Percentiles rank a stretch among this genome's conserved stretches.
Evolutionary conservation across 2,888 invertebrate species (phyloP).

Genomic region (Tortrix viridana): DNA sequence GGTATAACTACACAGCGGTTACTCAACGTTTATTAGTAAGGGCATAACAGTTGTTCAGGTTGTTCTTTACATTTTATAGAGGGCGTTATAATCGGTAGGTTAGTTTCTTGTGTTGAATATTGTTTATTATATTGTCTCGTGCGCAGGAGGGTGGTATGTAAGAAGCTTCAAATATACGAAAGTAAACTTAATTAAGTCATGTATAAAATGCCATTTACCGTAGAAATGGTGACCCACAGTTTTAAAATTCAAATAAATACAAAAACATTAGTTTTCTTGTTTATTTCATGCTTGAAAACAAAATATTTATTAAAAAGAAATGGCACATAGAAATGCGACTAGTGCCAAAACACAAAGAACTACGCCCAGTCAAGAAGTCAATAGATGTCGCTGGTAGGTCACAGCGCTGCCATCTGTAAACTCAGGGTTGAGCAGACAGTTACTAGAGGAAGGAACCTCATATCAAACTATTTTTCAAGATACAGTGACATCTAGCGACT

Average conservation of each 20-base stretch:
- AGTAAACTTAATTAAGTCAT: slow-evolving; percentile 30
- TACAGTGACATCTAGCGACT: slow-evolving; percentile 8
- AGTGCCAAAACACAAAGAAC: slow-evolving; percentile 44
- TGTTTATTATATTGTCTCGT: background rate
- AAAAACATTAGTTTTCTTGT: slow-evolving; percentile 4
- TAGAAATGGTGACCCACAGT: slow-evolving; percentile 23
- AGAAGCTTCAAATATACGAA: slow-evolving; percentile 13
- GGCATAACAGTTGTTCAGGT: too few relatives aligned
- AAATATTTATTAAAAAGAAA: slow-evolving; percentile 38
- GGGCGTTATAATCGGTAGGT: slow-evolving; percentile 1
- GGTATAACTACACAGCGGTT: too few relatives aligned
- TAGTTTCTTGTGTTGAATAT: background rate
- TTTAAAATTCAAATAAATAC: slow-evolving; percentile 29
- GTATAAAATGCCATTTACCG: slow-evolving; percentile 30
- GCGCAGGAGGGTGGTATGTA: slow-evolving; percentile 16
- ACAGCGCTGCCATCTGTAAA: slow-evolving; percentile 9
- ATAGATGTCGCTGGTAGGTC: background rate
- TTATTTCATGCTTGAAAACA: slow-evolving; percentile 7
- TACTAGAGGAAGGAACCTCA: background rate
- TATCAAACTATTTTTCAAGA: background rate
- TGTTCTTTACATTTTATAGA: background rate
- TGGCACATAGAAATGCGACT: slow-evolving; percentile 66
- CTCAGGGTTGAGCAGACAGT: background rate
- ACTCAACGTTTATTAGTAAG: too few relatives aligned
- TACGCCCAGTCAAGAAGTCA: background rate